These are phyloP conservation scores for Sturnus vulgaris DNA, from an alignment of 2,113 vertebrate genomes.

Conservation along the genomic window DNA sequence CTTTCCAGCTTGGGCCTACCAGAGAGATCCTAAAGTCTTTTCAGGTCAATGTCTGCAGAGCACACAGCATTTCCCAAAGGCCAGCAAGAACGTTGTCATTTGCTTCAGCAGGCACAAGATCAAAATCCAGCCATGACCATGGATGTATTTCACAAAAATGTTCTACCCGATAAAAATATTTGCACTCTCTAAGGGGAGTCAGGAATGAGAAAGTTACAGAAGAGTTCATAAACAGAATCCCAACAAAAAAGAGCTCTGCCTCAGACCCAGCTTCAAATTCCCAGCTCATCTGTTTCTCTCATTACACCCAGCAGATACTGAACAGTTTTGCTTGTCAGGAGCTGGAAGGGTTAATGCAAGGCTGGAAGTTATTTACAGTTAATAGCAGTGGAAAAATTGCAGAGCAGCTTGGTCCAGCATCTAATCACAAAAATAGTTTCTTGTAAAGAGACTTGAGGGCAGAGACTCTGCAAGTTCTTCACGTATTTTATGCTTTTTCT, in stretches of 20 bases:
- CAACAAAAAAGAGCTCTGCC: background rate
- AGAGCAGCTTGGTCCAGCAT: background rate
- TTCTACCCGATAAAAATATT: constrained; percentile 24
- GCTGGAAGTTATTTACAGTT: constrained; percentile 47
- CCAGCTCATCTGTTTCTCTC: constrained; percentile 18
- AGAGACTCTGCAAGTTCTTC: constrained; percentile 17
- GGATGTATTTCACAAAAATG: background rate
- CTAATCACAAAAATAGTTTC: constrained; percentile 47
- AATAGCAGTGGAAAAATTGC: constrained; percentile 39
- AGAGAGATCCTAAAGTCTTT: background rate
- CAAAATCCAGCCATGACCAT: background rate
- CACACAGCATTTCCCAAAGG: background rate
- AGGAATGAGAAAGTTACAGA: constrained; percentile 9
- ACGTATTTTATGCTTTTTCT: constrained; percentile 4
- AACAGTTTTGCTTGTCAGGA: background rate
- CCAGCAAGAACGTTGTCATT: background rate
- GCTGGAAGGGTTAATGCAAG: constrained; percentile 21
- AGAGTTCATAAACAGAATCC: background rate
- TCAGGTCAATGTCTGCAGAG: background rate
- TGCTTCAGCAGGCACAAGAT: background rate
- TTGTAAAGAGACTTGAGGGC: constrained; percentile 50
- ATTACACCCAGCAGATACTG: background rate
- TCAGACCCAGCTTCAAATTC: background rate
- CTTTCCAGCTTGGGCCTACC: background rate
- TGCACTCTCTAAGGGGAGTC: background rate